Base-by-base conservation (phyloP, 2,113 vertebrate genomes). In the Syngnathus typhle region DNA sequence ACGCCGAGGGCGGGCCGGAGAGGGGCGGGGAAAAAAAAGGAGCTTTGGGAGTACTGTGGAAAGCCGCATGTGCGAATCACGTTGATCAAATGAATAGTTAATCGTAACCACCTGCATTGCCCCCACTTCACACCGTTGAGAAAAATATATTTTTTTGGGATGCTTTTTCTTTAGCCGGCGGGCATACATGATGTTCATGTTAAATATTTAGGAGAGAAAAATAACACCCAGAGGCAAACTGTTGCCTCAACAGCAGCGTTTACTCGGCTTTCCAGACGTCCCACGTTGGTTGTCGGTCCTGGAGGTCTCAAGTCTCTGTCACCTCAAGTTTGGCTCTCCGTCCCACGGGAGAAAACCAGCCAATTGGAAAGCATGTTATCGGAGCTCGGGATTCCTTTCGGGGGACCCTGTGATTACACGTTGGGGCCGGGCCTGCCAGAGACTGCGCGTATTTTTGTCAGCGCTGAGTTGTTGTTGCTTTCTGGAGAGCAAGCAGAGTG, bases 11-110 rank as follows among this genome's bases (percentile, higher is more conserved):
- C 23, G 43, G 21, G 18, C 70, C 68, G 41, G 23, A 44, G 58
- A 36, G 77, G 67, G 69, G 67, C 16, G n/a, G 64, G 52, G 55
- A 78, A 74, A 73, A 58, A 59, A 79, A 76, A 73, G 46, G 65
- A 78, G 72, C 80, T 82, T 79, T 79, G 60, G 70, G 60, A 72
- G 70, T 69, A 72, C 43, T 76, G 71, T 39, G 69, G 67, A 51
- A 80, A 82, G 80, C 78, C 78, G 78, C 78, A 63, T 27, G 64
- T 75, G 64, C 76, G 80, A 82, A 84, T 87, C 81, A 82, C 79
- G 73, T 85, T 80, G 80, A 64, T 69, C 52, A 66, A 82, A 85
- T 86, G 81, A 88, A 84, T 85, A 82, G 71, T 82, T 89, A 85
- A 89, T 88, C 80, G 72, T 77, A 82, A 21, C 83, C 79, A 73